phyloP scores from a whole-genome alignment of 2,113 vertebrate genomes.

The Anhinga anhinga region DNA sequence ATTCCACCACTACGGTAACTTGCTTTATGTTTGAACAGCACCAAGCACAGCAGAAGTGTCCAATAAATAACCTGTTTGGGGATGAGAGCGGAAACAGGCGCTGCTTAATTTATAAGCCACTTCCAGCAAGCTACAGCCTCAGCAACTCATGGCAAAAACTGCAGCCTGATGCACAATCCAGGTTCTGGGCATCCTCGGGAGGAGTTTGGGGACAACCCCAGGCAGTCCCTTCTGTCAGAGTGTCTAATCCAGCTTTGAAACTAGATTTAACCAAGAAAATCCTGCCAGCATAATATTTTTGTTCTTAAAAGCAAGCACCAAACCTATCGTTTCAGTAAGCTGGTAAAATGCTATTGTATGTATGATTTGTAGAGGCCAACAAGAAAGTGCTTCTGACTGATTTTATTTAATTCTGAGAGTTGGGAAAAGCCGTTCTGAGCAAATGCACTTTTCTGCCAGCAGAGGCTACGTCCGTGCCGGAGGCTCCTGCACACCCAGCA shows the following conservation, averaged over 20 bases:
- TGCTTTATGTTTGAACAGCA: background rate
- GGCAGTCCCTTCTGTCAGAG: background rate
- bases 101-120: background rate
- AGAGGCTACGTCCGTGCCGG: background rate
- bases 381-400: background rate
- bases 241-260: background rate
- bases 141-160: fast-evolving
- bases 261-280: background rate
- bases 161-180: background rate
- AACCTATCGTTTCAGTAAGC: background rate
- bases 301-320: background rate
- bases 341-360: background rate
- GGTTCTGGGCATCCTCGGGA: background rate
- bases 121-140: background rate
- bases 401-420: background rate
- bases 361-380: background rate
- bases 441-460: background rate
- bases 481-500: background rate
- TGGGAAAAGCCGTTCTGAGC: background rate
- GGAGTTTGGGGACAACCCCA: background rate
- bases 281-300: background rate
- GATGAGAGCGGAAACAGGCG: background rate
- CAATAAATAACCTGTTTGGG: background rate
- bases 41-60: background rate
- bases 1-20: background rate